Evolutionary conservation across 1,140 invertebrate genomes (phyloP).

Genomic region (Lucilia sericata): DNA sequence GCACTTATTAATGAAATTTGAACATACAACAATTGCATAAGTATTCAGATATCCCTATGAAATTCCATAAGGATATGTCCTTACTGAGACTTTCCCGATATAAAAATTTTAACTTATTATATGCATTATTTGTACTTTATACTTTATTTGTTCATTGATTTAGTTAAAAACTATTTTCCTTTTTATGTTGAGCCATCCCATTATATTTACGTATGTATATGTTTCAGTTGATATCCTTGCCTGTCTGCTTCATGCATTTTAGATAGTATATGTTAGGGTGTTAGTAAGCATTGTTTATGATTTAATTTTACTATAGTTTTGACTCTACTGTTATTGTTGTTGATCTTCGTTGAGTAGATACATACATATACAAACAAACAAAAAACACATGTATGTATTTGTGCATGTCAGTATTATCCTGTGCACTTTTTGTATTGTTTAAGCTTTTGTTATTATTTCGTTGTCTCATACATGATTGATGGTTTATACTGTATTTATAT

Average conservation of each 20-base stretch:
- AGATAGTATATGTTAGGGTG: background rate
- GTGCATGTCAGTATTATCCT: background rate
- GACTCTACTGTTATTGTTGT: background rate
- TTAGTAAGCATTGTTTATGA: constrained; percentile 1
- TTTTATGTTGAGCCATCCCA: no score
- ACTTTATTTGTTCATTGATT: no score
- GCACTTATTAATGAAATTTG: no score
- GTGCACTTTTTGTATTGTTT: background rate
- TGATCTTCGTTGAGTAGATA: background rate
- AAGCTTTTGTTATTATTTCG: constrained; percentile 9
- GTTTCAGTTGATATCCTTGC: background rate
- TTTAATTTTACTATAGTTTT: background rate
- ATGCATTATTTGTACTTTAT: no score
- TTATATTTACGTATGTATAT: background rate
- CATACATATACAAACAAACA: background rate
- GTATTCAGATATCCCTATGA: no score
- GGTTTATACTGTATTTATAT: background rate
- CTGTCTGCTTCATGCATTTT: background rate
- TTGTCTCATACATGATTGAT: constrained; percentile 18
- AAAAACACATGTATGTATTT: background rate
- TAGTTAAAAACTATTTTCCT: no score
- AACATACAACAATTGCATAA: no score
- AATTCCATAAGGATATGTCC: no score
- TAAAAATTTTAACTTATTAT: no score
- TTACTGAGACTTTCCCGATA: no score